These are phyloP conservation scores for Holothuria leucospilota DNA, from an alignment of 53 echinoderm and acorn worm genomes.

Conservation along the genomic window DNA sequence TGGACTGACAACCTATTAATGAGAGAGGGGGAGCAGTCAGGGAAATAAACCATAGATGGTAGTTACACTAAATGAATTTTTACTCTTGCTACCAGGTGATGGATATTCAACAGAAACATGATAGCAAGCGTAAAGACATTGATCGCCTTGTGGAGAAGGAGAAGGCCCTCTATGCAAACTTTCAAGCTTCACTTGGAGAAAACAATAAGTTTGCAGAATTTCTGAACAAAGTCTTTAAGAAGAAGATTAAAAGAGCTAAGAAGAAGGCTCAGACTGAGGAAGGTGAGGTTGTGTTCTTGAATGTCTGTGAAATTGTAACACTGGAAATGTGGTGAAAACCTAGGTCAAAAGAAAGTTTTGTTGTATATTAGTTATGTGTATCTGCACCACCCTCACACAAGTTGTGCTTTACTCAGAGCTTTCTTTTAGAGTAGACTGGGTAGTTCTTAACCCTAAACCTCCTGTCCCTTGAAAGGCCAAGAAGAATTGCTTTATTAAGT, in stretches of 20 bases:
- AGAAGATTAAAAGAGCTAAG: constrained; percentile 98
- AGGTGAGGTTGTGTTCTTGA: constrained; percentile 52
- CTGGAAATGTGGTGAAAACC: too few species aligned
- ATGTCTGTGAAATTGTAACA: too few species aligned
- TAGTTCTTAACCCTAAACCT: too few species aligned
- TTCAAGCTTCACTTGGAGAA: constrained; percentile 94
- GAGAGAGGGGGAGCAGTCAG: not conserved
- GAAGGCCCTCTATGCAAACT: constrained; percentile 93
- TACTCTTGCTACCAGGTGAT: constrained; percentile 47
- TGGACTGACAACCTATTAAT: not conserved
- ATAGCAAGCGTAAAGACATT: constrained; percentile 87
- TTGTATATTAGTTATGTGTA: too few species aligned
- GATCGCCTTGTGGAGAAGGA: constrained; percentile 85
- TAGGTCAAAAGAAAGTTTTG: too few species aligned
- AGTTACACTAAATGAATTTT: not conserved
- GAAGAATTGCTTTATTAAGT: too few species aligned
- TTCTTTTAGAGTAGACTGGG: too few species aligned
- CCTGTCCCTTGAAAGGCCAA: too few species aligned
- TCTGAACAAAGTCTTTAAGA: constrained; percentile 97
- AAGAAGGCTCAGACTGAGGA: constrained; percentile 91
- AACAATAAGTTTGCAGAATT: constrained; percentile 99
- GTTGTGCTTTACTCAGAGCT: too few species aligned
- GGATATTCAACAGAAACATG: constrained; percentile 83
- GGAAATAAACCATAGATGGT: not conserved
- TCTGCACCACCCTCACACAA: too few species aligned